phyloP scores from a whole-genome alignment of 2,113 vertebrate genomes.

The Rhinoderma darwinii region DNA sequence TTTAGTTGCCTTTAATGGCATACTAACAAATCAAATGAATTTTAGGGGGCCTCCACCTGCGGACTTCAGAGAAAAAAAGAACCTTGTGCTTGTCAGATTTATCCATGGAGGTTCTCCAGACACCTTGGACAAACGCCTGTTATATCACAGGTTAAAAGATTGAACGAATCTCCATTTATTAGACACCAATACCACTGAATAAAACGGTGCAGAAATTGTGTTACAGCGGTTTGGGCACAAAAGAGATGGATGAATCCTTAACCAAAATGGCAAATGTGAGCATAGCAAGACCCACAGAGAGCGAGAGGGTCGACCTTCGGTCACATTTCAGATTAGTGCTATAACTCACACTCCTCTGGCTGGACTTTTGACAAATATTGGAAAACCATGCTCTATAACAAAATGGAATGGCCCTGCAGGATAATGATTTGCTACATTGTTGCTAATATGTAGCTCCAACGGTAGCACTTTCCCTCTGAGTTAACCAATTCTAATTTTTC shows the following conservation, averaged over 20 bases:
- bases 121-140: neutral
- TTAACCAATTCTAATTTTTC: neutral
- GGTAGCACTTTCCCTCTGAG: neutral
- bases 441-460: neutral
- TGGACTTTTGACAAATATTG: neutral
- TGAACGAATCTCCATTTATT: neutral
- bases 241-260: conserved; percentile 11
- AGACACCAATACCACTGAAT: neutral
- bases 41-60: neutral
- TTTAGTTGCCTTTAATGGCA: too few relatives aligned
- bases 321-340: conserved; percentile 23
- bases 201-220: neutral
- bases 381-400: neutral
- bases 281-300: neutral
- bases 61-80: neutral
- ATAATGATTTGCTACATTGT: neutral
- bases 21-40: neutral
- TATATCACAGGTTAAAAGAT: neutral
- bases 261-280: neutral
- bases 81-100: neutral
- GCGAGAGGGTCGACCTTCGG: neutral
- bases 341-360: neutral
- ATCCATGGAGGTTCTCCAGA: neutral
- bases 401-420: neutral
- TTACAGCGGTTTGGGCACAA: too few relatives aligned